Conservation (phyloP, 2,113 vertebrate genomes). For the Erythrocercus mccallii region DNA sequence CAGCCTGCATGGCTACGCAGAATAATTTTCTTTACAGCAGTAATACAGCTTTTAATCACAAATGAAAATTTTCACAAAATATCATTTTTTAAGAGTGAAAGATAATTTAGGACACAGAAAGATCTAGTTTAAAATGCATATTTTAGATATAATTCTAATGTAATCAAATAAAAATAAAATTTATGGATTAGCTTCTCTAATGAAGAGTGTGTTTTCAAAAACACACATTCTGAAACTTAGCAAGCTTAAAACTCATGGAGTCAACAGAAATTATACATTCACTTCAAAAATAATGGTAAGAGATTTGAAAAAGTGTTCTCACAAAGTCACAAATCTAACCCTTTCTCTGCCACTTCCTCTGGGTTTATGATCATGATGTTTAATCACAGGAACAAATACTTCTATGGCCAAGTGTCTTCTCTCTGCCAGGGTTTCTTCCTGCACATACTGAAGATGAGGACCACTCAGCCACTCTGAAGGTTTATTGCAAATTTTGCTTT, state of each 20-base stretch:
- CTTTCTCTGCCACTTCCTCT: background rate
- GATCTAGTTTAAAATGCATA: background rate
- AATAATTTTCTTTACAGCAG: background rate
- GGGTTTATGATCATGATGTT: background rate
- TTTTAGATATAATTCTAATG: background rate
- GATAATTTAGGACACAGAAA: background rate
- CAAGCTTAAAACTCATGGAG: background rate
- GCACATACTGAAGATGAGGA: background rate
- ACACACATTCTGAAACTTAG: background rate
- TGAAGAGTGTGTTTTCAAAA: background rate
- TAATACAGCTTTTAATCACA: background rate
- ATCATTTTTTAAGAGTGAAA: background rate
- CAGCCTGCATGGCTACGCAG: background rate
- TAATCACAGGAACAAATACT: background rate
- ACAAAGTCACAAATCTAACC: background rate
- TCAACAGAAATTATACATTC: background rate
- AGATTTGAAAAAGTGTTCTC: background rate
- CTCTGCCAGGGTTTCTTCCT: background rate
- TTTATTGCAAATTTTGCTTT: background rate
- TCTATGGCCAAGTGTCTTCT: background rate
- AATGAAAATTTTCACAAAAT: conserved; percentile 6
- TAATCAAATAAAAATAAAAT: background rate
- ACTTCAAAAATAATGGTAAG: background rate
- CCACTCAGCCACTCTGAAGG: background rate
- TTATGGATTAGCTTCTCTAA: background rate